Evolutionary conservation across 2,888 invertebrate species (phyloP).

Genomic region (Quadriops clusia): DNA sequence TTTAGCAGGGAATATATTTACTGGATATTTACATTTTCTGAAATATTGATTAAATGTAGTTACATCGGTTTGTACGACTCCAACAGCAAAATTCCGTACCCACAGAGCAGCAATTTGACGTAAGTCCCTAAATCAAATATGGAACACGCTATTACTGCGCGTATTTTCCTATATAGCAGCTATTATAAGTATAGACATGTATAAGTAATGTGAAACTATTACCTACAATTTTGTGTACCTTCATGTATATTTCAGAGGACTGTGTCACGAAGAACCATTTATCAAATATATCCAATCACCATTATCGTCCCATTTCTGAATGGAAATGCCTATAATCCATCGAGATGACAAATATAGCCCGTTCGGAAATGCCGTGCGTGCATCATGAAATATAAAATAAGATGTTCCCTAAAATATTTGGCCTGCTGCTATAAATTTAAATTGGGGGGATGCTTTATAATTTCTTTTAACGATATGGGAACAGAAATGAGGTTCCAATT

Average conservation of each 20-base stretch:
- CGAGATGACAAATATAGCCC: slow-evolving; percentile 18
- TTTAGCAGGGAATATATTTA: no score
- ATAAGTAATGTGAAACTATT: slow-evolving; percentile 11
- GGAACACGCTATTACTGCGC: no score
- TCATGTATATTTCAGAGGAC: slow-evolving; percentile 11
- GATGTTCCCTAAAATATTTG: slow-evolving; percentile 20
- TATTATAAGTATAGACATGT: slow-evolving; percentile 11
- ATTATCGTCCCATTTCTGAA: slow-evolving; percentile 15
- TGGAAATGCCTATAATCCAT: slow-evolving; percentile 16
- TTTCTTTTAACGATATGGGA: no score
- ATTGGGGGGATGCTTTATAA: no score
- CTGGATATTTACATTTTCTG: no score
- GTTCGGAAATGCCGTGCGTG: slow-evolving; percentile 17
- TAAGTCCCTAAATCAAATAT: no score
- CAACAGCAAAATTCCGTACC: no score
- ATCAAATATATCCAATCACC: slow-evolving; percentile 19
- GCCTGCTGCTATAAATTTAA: slow-evolving; percentile 20
- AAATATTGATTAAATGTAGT: no score
- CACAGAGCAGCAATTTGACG: no score
- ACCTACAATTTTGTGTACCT: slow-evolving; percentile 11
- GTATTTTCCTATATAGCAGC: no score
- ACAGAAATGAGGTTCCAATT: no score
- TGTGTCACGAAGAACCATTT: slow-evolving; percentile 18
- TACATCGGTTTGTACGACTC: no score
- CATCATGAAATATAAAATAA: slow-evolving; percentile 21